These are phyloP conservation scores for Cenopis cana DNA, from an alignment of 2,888 invertebrate genomes.

Conservation along the genomic window DNA sequence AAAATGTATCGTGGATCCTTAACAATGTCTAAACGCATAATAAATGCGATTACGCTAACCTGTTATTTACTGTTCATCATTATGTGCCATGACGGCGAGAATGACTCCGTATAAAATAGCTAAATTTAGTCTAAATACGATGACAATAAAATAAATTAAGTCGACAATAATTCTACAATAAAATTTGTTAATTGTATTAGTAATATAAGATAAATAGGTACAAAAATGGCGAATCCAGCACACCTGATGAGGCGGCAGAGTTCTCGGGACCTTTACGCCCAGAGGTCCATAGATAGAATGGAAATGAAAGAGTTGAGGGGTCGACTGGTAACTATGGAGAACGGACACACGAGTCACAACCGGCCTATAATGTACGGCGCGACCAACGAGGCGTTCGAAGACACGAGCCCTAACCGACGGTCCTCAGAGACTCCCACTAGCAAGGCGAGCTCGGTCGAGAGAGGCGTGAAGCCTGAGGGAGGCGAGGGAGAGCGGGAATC, in stretches of 20 bases:
- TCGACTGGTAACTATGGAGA: constrained; percentile 90
- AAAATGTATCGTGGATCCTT: constrained; percentile 62
- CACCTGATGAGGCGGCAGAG: constrained; percentile 95
- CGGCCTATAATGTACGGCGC: constrained; percentile 91
- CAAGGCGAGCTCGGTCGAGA: constrained; percentile 87
- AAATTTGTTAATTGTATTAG: constrained; percentile 37
- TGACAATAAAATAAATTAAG: constrained; percentile 57
- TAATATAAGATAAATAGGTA: constrained; percentile 48
- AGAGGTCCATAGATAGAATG: constrained; percentile 92
- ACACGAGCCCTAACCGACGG: constrained; percentile 76
- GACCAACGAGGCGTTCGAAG: constrained; percentile 92
- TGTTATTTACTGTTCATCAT: constrained; percentile 66
- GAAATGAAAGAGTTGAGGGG: constrained; percentile 95
- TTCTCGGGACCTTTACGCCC: constrained; percentile 92
- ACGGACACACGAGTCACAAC: constrained; percentile 81
- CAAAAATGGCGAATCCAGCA: constrained; percentile 96
- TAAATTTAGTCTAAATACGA: constrained; percentile 47
- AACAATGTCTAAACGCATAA: constrained; percentile 52
- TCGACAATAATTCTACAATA: constrained; percentile 50
- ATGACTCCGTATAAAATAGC: constrained; percentile 60
- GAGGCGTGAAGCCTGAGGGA: constrained; percentile 88
- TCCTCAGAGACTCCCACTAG: constrained; percentile 81
- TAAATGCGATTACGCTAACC: constrained; percentile 57
- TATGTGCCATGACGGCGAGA: constrained; percentile 75
- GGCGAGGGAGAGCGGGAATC: constrained; percentile 92